phyloP scores from a whole-genome alignment of 1,140 invertebrate genomes.

The Lucilia cuprina region DNA sequence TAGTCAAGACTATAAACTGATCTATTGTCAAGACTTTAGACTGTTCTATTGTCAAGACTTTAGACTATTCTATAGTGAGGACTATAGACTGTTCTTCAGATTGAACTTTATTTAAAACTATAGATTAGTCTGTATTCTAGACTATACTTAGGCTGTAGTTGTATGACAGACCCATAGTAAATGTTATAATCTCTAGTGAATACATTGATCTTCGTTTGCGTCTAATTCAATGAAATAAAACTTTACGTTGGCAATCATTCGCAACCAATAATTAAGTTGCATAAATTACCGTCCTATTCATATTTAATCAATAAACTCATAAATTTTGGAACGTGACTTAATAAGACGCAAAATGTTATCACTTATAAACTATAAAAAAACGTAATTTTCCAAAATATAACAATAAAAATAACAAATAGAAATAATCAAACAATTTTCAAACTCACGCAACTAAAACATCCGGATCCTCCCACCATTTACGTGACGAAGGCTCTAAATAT shows the following conservation, averaged over 20 bases:
- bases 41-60: too few relatives aligned
- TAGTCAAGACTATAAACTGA: too few relatives aligned
- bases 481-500: slow-evolving; percentile 50
- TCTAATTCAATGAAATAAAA: too few relatives aligned
- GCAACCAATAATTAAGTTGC: background rate
- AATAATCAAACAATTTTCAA: slow-evolving; percentile 22
- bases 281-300: background rate
- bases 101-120: too few relatives aligned
- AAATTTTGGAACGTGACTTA: background rate
- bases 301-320: background rate
- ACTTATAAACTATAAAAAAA: background rate
- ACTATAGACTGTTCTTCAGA: too few relatives aligned
- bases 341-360: background rate
- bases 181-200: too few relatives aligned
- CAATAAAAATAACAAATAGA: background rate
- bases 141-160: too few relatives aligned
- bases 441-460: slow-evolving; percentile 61
- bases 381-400: slow-evolving; percentile 33
- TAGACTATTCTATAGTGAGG: too few relatives aligned
- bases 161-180: too few relatives aligned
- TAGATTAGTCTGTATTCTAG: too few relatives aligned
- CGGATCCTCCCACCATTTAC: slow-evolving; percentile 61
- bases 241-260: background rate
- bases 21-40: too few relatives aligned
- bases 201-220: too few relatives aligned